phyloP scores from a whole-genome alignment of 2,113 vertebrate genomes.

The Phrynosoma blainvillii region DNA sequence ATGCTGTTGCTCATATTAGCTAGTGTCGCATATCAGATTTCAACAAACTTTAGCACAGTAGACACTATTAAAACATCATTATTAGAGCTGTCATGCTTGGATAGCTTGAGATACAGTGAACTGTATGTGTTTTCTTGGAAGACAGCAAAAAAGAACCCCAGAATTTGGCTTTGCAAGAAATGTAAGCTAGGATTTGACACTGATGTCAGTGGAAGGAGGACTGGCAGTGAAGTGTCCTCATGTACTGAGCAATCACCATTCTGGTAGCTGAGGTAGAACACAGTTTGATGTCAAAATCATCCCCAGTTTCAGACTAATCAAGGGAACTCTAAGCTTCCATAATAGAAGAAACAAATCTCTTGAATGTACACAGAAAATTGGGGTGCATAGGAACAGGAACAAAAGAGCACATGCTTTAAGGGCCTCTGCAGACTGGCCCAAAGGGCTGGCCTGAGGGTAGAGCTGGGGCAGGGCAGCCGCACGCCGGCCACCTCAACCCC shows the following conservation, averaged over 20 bases:
- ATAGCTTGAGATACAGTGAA: constrained; percentile 74
- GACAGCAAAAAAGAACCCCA: constrained; percentile 74
- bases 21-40: constrained; percentile 79
- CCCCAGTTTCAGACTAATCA: background rate
- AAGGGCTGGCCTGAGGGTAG: no score
- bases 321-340: background rate
- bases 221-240: background rate
- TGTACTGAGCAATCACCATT: background rate
- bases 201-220: accelerated
- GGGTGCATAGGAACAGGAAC: background rate
- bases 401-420: no score
- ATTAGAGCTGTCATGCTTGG: constrained; percentile 80
- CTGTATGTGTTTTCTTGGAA: constrained; percentile 70
- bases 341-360: background rate
- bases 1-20: constrained; percentile 79
- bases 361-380: background rate
- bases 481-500: no score
- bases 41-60: constrained; percentile 76
- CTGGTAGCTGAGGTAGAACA: background rate
- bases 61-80: constrained; percentile 84
- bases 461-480: no score
- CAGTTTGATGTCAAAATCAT: background rate
- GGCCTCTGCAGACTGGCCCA: no score
- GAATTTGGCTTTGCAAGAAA: constrained; percentile 57
- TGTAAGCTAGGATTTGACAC: constrained; percentile 37